Evolutionary conservation across 2,888 invertebrate species (phyloP), one percentile per base, ranked within the genome.

Genomic region (Epiblema foenella): DNA sequence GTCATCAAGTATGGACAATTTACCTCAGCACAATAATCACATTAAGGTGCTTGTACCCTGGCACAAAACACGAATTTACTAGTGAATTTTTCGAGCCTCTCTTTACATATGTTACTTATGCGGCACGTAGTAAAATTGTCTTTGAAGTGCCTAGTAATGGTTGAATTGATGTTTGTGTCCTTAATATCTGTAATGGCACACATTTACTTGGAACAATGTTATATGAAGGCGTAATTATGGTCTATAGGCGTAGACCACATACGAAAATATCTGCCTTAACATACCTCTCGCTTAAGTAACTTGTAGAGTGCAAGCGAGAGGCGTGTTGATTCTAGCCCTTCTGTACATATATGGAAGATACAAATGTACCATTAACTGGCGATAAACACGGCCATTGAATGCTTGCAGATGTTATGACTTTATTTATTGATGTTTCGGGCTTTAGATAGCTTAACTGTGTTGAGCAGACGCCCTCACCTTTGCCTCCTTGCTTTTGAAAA

Each of bases 61-160:
- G 88, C 89, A 89, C 87, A 82, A 86, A 77, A 76, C 83, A 89
- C 90, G 91, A 91, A 91, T 90, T 90, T 91, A 91, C 80, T 88
- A 90, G 85, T 77, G 73, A 83, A 81, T 84, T 71, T 88, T 90
- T 89, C 83, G 84, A 83, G 76, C 76, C 78, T 81, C 81, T 84
- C 79, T 89, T 85, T 90, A 91, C 88, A 89, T 84, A 84, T 74
- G 85, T 88, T 88, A 70, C 33, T 20, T 64, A 64, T 64, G 49
- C 60, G 76, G 77, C 77, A 75, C 75, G 74, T 78, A 79, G 78
- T 73, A 68, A 59, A 70, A 58, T 73, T 73, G 65, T 73, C 74
- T 73, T 71, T 72, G 72, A 83, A 85, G 84, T 85, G 83, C 84
- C 84, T 85, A 78, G 58, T 56, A 52, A 64, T 72, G 60, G 65